These are phyloP conservation scores for Tokudaia muenninki DNA, from an alignment of 2,797 vertebrate genomes.

Conservation along the genomic window DNA sequence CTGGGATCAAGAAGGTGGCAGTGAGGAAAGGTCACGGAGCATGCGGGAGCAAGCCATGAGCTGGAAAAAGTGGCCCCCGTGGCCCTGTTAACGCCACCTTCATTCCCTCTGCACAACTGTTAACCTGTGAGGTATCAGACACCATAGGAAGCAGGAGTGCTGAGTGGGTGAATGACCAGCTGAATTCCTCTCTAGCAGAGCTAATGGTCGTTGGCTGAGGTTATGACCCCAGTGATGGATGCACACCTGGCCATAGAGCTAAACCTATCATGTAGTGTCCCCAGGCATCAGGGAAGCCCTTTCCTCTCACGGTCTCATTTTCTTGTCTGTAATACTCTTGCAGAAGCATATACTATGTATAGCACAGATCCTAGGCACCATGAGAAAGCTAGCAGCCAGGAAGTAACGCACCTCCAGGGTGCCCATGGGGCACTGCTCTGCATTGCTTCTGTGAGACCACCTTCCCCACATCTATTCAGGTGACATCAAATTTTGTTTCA, in stretches of 20 bases:
- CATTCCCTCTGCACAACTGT: not conserved
- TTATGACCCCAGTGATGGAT: fast-evolving
- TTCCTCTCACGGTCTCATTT: not conserved
- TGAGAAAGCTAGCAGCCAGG: fast-evolving
- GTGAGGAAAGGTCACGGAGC: not conserved
- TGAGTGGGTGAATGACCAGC: not conserved
- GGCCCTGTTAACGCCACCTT: not conserved
- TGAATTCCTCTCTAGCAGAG: not conserved
- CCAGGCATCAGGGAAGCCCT: not conserved
- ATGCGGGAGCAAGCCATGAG: fast-evolving
- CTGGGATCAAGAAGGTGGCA: not conserved
- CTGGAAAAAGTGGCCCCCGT: not conserved
- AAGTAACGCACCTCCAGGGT: not conserved
- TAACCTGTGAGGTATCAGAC: not conserved
- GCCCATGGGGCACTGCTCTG: not conserved
- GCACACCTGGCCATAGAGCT: not conserved
- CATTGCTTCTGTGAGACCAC: not conserved
- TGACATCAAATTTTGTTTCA: not conserved
- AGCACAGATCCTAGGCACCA: not conserved
- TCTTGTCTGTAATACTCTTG: no score
- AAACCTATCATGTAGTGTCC: fast-evolving
- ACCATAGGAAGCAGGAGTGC: not conserved
- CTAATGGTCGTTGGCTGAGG: not conserved
- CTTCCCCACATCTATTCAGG: not conserved
- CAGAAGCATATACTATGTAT: fast-evolving